Evolutionary conservation across 2,888 invertebrate species (phyloP), one percentile per base, ranked within the genome.

Genomic region (Drosophila macrothrix): DNA sequence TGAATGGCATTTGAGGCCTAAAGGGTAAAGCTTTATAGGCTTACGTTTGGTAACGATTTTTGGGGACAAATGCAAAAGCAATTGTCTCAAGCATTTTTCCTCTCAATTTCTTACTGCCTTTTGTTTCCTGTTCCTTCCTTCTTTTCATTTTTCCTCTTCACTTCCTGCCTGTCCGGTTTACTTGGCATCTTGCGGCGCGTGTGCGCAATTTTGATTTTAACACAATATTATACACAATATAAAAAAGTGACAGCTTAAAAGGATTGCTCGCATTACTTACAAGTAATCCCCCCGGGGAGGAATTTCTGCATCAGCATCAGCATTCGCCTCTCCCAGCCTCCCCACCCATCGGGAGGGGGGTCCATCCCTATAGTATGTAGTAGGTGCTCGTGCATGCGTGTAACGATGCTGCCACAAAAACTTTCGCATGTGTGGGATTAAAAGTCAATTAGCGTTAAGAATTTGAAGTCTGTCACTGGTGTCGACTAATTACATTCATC

Each of bases 231-330:
- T 82, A 65, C 74, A 69, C 83, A 80, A 83, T 83, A 56, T 29
- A 29, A 56, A 75, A 84, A 82, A 89, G 82, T 83, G 84, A 81
- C 83, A 81, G 88, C 82, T 82, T 87, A 80, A 87, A 89, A 83
- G 85, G 88, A 87, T 87, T 88, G 79, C 62, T 63, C 28, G 68
- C 83, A 83, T 79, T 74, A 83, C 84, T 78, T 80, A 79, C 76
- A 84, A 82, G 80, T 73, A 84, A 84, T 82, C 84, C 68, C 49
- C 14, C 9, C 31, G 43, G 28, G 28, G 14, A 19, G 16, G 12
- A 31, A 63, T 35, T 49, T 53, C 22, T 14, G 43, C 46, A 46
- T 16, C 46, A 46, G 4, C 46, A 7, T 46, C 46, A 10, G 19
- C 7, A 3, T 14, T 4, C 25, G 7, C 46, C 14, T 22, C 7